Base-by-base conservation (phyloP, 2,113 vertebrate genomes). In the Theropithecus gelada region DNA sequence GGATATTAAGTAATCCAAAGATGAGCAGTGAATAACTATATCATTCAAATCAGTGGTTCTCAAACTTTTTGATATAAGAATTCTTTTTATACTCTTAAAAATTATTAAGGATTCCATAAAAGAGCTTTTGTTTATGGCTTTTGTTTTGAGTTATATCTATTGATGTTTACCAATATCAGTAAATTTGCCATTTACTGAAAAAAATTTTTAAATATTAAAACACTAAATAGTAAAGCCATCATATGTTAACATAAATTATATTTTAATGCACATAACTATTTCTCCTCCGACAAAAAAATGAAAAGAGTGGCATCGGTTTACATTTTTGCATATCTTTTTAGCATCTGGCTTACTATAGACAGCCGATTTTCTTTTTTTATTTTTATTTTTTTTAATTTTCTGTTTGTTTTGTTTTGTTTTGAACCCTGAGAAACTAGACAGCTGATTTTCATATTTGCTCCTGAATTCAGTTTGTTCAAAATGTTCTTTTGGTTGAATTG, bases 261-360 rank as follows among this genome's bases (percentile, higher is more conserved):
- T 83, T 89, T 91, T 85, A 55, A 43, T 92, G 40, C 80, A 93
- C 57, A 85, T 93, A 73, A 80, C 32, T 45, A 50, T 93, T 92
- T 72, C 55, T 2, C 14, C 55, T 43, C 40, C 3, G 1, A 45
- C 12, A 38, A 59, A 72, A 38, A 73, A 18, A 16, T 75, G 78
- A 82, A 64, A 76, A 78, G 52, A 57, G 50, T 70, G 50, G 32
- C 43, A 90, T 64, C 23, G 50, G 91, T 91, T 92, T 83, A 78
- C 3, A 59, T 86, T 93, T 94, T 83, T 96, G 13, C 25, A 78
- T 66, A 48, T 57, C 35, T 64, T 66, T 48, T 52, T 78, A 78
- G 16, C 79, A 66, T 83, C 22, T 94, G 38, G 25, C 38, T 94
- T 82, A 59, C 68, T 82, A 23, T 35, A 79, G 45, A 32, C 61